Base-by-base conservation (phyloP, 2,797 vertebrate genomes). In the Pseudochaenichthys georgianus region DNA sequence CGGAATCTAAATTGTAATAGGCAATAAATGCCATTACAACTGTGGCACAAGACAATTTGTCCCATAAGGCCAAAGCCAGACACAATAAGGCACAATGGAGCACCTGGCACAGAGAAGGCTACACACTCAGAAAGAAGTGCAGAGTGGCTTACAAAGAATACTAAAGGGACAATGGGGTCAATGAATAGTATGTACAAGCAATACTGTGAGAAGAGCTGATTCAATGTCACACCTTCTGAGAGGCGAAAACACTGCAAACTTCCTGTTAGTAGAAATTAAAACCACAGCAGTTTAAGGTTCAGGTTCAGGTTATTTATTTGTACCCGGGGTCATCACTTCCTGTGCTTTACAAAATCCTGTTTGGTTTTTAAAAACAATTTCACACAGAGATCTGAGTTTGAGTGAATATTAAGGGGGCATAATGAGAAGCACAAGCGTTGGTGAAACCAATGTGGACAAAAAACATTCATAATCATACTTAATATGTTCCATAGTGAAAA, bases 401-500 rank as follows among this genome's bases (percentile, higher is more conserved):
- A 60, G 46, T 57, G 9, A 52, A 47, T 42, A 28, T 46, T 50
- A 34, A 45, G 31, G 43, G 28, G 21, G 41, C 10, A 45, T 10
- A 41, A 53, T 17, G 46, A 3, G 13, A 47, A 11, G 46, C 21
- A 28, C 1, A 28, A 53, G 0, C 3, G 23, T n/a, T 1, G 10
- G 15, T 59, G 2, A 73, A 54, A 51, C 0, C 46, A 76, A 51
- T 8, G 6, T 9, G 6, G 64, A 68, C 2, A 57, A 53, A 64
- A 67, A 66, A 64, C 42, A 61, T 75, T 69, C 55, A 67, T 19
- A 31, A 70, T 69, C 8, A 80, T 41, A 72, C 59, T 19, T 47
- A 55, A 81, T 70, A 74, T 41, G 38, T 16, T 83, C 85, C 79
- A 80, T 74, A 73, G 50, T 57, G 5, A 68, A 80, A 65, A 51